A percentile compares a stretch with the other conserved stretches of the same genome.
Conservation (phyloP, 2,797 vertebrate genomes). For the Dicrostonyx torquatus region DNA sequence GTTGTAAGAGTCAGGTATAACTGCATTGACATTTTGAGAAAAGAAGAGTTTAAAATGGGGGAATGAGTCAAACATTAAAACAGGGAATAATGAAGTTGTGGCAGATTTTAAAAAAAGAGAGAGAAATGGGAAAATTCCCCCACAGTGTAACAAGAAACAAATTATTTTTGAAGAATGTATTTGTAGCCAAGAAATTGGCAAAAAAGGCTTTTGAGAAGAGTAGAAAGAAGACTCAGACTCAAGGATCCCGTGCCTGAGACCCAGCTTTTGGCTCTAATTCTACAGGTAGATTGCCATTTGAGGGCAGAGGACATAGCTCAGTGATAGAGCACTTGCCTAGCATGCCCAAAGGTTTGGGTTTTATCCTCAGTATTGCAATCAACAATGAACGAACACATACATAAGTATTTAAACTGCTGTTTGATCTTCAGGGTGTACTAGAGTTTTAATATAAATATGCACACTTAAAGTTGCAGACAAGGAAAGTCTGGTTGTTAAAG, state of each 20-base stretch:
- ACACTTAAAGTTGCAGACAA: not conserved
- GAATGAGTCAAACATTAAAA: slow-evolving; percentile 53
- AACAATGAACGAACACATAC: not conserved
- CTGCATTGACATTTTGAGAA: slow-evolving; percentile 1
- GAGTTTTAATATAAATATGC: not conserved
- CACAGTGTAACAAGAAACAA: not conserved
- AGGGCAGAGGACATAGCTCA: too few relatives aligned
- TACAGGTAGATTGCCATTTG: not conserved
- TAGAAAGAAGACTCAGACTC: not conserved
- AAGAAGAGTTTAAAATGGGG: not conserved
- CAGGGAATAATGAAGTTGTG: too few relatives aligned
- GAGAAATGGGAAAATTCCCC: not conserved
- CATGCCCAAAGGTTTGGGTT: not conserved
- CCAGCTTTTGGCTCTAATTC: not conserved
- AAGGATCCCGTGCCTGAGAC: not conserved
- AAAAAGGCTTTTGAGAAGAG: slow-evolving; percentile 31
- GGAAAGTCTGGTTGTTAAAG: not conserved
- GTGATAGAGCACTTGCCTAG: not conserved
- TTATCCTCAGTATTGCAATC: too few relatives aligned
- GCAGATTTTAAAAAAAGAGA: not conserved
- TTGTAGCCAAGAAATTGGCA: not conserved
- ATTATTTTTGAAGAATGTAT: not conserved
- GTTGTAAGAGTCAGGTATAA: not conserved
- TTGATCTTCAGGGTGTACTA: not conserved
- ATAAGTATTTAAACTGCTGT: not conserved